phyloP scores from a whole-genome alignment of 2,113 vertebrate genomes.

The Rhadina sibilatrix region DNA sequence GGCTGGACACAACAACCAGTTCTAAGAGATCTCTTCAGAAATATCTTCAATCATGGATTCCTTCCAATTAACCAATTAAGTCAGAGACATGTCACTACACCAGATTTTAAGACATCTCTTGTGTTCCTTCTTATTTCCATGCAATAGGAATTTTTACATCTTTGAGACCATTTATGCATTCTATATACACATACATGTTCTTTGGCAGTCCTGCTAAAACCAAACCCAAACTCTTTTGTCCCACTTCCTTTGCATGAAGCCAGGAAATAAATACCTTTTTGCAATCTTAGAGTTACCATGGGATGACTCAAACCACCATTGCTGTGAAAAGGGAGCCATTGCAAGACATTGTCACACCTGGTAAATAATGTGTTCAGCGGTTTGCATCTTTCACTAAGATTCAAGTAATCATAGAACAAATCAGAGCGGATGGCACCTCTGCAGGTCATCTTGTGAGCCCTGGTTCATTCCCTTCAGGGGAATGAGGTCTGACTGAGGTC shows the following conservation, averaged over 20 bases:
- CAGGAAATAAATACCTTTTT: not conserved
- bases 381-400: not conserved
- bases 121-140: not conserved
- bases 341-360: not conserved
- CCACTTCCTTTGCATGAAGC: not conserved
- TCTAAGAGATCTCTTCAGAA: not conserved
- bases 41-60: not conserved
- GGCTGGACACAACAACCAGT: not conserved
- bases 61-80: not conserved
- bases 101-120: not conserved
- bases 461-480: not conserved
- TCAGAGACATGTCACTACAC: not conserved
- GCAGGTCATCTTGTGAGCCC: not conserved
- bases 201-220: not conserved
- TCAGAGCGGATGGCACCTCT: not conserved
- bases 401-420: not conserved
- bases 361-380: not conserved
- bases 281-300: not conserved
- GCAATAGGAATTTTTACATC: not conserved
- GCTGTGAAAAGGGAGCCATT: not conserved
- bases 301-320: not conserved
- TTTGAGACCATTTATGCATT: not conserved
- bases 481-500: not conserved
- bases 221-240: not conserved
- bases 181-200: accelerated